These are phyloP conservation scores for Protobothrops mucrosquamatus DNA, from an alignment of 2,113 vertebrate genomes.

Conservation along the genomic window DNA sequence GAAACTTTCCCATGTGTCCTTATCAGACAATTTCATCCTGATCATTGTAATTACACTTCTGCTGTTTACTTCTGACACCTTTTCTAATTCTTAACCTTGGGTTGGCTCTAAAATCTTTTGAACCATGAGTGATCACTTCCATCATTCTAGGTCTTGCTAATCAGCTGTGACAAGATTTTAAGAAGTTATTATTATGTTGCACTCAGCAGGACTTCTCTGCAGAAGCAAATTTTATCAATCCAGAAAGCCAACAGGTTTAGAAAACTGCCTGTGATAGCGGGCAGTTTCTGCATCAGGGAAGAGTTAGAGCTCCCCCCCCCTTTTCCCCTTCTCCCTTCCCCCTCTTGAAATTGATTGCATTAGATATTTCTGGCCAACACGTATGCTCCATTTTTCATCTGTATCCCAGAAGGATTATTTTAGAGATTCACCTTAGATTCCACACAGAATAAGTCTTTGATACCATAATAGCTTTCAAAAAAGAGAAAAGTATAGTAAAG, in stretches of 20 bases:
- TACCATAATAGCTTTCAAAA: constrained; percentile 72
- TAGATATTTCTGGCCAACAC: constrained; percentile 54
- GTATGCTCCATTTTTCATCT: constrained; percentile 64
- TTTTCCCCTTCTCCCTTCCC: not conserved
- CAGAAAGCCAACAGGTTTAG: constrained; percentile 54
- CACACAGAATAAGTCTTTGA: constrained; percentile 70
- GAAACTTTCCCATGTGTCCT: constrained; percentile 6
- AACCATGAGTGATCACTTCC: constrained; percentile 64
- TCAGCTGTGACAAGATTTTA: constrained; percentile 44
- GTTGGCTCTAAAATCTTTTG: constrained; percentile 63
- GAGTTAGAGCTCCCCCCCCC: constrained; percentile 29
- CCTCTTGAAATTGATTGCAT: constrained; percentile 58
- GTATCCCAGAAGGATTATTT: constrained; percentile 67
- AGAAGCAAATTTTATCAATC: constrained; percentile 58
- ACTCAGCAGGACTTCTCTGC: constrained; percentile 49
- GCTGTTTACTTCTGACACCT: constrained; percentile 39
- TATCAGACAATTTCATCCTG: constrained; percentile 32
- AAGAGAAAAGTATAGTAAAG: constrained; percentile 48
- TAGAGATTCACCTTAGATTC: constrained; percentile 69
- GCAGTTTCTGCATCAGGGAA: constrained; percentile 46
- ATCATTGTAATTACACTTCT: constrained; percentile 31
- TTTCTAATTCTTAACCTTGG: constrained; percentile 29
- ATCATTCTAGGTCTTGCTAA: constrained; percentile 64
- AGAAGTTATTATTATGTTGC: not conserved
- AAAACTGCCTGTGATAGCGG: constrained; percentile 56